Base-by-base conservation (phyloP, 2,888 invertebrate species). In the Oxycera nigricornis region DNA sequence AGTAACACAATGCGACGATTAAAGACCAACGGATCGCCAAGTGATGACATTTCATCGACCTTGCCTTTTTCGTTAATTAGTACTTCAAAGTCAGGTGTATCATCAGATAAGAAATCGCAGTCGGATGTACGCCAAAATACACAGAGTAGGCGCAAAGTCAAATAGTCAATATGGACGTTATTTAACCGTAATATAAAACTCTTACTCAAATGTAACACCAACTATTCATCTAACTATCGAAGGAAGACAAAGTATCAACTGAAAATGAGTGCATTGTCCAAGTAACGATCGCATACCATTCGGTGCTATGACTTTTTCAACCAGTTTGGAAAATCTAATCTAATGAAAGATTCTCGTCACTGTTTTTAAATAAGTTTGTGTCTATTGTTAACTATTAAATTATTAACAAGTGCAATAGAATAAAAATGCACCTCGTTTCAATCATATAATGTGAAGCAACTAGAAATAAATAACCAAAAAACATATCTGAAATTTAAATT, bases 71-170 rank as follows among this genome's bases (percentile, higher is more conserved):
- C 70, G 14, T 79, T 79, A 26, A 80, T 80, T 35, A 82, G 78
- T 78, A 80, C 83, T 1, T 80, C 84, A 9, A 81, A 84, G 65
- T 84, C 84, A 20, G 80, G 82, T 68, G 76, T 83, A 9, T 84
- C 84, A n/a, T 62, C 61, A 7, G 76, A 75, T 4, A 77, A 74
- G 46, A 73, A 57, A 57, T 75, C 73, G n/a, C 62, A 72, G 0
- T 62, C 74, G 6, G 76, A 76, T 22, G 17, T 73, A 11, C 70
- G 76, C 59, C 74, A 74, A 22, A 74, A 76, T 22, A 73, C 76
- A 30, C 26, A 74, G 1, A 76, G 31, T 72, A 68, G 74, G 22
- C 76, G 76, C 39, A 70, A 65, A 72, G 62, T 74, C 39, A 76
- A 74, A 52, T 76, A 70, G 30, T 72, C 4, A 9, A 26, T 2